Evolutionary conservation across 2,113 vertebrate genomes (phyloP), one percentile per base, ranked within the genome.

Genomic region (Delphinapterus leucas): DNA sequence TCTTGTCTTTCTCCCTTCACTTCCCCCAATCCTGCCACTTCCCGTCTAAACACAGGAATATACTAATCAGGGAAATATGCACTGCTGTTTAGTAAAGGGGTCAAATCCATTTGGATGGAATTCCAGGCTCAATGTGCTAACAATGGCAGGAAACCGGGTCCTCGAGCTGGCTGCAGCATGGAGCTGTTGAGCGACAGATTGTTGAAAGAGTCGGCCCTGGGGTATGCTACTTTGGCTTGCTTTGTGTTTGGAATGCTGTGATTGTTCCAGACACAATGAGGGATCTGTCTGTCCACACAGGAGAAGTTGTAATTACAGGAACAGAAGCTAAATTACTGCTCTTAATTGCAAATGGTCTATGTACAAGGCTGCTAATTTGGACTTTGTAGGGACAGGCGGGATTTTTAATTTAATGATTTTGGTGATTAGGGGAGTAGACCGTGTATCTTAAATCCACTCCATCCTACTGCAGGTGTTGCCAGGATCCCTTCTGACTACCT

Each of bases 61-160:
- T 95, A 97, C 97, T 98, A 98, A 98, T 98, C 98, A 96, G 98
- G 98, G 98, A 99, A 98, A 97, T 97, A 98, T 98, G 98, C 87
- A 58, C 67, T 60, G 96, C 97, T 98, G 96, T 98, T 98, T 98
- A 98, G 97, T 49, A 8, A 97, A 97, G 94, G 96, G 98, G 98
- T 99, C 98, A 99, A 98, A 99, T 98, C 98, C 98, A 99, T 99
- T 98, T 98, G 98, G 98, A 97, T 97, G 98, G 97, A 98, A 99
- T 99, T 99, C 98, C 98, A 98, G 95, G 93, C 94, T 92, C 96
- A 96, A 90, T 33, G 28, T 44, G 58, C 90, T 91, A 98, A 99
- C 99, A 99, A 99, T 98, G 93, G 97, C 98, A 99, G 98, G 99
- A 99, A 99, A 93, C 93, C 25, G 94, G 96, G 95, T 97, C 97